phyloP scores from a whole-genome alignment of 2,113 vertebrate genomes.

The Tamias sibiricus region DNA sequence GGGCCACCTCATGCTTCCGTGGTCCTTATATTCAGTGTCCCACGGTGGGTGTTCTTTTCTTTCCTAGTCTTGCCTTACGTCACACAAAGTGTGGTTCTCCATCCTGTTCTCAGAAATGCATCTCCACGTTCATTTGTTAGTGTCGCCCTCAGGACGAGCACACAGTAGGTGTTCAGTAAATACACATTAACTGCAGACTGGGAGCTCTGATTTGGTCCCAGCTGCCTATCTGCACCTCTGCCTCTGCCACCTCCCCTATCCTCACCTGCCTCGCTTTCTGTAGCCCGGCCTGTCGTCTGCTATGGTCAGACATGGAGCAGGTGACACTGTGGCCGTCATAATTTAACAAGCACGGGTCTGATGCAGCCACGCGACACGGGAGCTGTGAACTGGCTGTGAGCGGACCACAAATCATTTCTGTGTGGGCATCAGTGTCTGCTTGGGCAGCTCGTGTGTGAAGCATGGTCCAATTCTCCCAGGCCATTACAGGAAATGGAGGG shows the following conservation, averaged over 20 bases:
- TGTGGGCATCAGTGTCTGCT: not conserved
- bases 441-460: not conserved
- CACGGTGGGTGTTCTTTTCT: not conserved
- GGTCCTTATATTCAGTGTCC: fast-evolving
- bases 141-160: not conserved
- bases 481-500: conserved; percentile 19
- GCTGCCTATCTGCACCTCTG: fast-evolving
- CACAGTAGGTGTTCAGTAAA: not conserved
- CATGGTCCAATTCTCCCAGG: not conserved
- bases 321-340: fast-evolving
- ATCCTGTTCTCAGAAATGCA: not conserved
- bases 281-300: fast-evolving
- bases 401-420: not conserved
- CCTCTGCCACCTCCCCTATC: fast-evolving
- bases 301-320: fast-evolving
- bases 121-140: fast-evolving
- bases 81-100: not conserved
- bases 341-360: not conserved
- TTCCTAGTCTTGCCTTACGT: not conserved
- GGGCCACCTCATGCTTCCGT: not conserved
- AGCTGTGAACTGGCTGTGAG: not conserved
- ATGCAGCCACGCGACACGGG: fast-evolving
- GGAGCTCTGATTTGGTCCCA: not conserved
- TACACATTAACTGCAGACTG: not conserved
- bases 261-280: fast-evolving